Conservation (phyloP, 2,113 vertebrate genomes). For the Pollimyrus isidori region DNA sequence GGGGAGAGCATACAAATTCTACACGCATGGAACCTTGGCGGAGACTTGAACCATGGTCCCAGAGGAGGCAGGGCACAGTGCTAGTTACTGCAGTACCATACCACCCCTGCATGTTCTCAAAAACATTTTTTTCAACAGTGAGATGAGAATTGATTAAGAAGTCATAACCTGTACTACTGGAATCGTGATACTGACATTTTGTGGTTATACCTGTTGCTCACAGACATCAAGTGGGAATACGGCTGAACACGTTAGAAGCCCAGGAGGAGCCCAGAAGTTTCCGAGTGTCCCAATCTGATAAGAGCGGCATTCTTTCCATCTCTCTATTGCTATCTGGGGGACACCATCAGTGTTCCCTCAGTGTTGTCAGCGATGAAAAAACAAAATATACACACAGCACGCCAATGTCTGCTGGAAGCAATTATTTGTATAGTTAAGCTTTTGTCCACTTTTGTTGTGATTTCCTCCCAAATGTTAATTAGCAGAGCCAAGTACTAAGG, state of each 20-base stretch:
- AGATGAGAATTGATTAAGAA: not conserved
- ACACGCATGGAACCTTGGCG: not conserved
- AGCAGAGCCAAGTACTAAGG: slow-evolving; percentile 23
- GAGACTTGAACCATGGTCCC: not conserved
- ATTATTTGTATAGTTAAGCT: slow-evolving; percentile 37
- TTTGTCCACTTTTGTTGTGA: slow-evolving; percentile 30
- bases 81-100: not conserved
- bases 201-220: not conserved
- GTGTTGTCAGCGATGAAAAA: not conserved
- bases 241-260: not conserved
- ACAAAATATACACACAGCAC: slow-evolving; percentile 2
- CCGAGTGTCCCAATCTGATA: not conserved
- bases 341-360: not conserved
- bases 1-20: not conserved
- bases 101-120: not conserved
- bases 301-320: not conserved
- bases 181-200: not conserved
- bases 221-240: not conserved
- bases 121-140: not conserved
- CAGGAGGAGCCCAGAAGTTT: not conserved
- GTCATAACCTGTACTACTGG: not conserved
- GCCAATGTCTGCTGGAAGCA: slow-evolving; percentile 33
- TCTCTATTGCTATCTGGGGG: not conserved
- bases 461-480: slow-evolving; percentile 27
- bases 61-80: too few relatives aligned